These are phyloP conservation scores for Cotesia typhae DNA, from an alignment of 1,140 invertebrate species.

Conservation along the genomic window DNA sequence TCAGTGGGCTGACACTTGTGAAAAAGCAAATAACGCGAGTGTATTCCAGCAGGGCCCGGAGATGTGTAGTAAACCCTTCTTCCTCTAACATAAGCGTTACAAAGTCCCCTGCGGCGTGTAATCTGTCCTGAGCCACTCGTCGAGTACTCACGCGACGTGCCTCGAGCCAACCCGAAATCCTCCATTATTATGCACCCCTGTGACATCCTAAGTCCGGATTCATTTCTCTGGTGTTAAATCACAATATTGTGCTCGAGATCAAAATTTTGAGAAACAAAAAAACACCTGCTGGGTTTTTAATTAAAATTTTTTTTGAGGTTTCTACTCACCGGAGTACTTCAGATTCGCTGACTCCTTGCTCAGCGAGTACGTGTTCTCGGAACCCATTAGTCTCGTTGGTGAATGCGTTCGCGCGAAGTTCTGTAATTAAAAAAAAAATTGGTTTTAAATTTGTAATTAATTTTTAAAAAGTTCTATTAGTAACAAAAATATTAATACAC, in stretches of 20 bases:
- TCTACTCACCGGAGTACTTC: slow-evolving; percentile 61
- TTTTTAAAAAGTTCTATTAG: too few species aligned
- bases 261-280: not conserved
- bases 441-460: too few species aligned
- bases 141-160: slow-evolving; percentile 40
- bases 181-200: slow-evolving; percentile 64
- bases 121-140: slow-evolving; percentile 58
- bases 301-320: not conserved
- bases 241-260: slow-evolving; percentile 36
- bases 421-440: slow-evolving; percentile 51
- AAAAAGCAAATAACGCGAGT: slow-evolving; percentile 47
- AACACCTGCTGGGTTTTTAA: slow-evolving; percentile 21
- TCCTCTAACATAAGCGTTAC: slow-evolving; percentile 7
- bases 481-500: too few species aligned
- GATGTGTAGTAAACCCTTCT: slow-evolving; percentile 47
- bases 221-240: slow-evolving; percentile 36
- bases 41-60: not conserved
- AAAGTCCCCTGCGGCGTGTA: slow-evolving; percentile 59
- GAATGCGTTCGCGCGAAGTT: slow-evolving; percentile 65
- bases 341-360: slow-evolving; percentile 63
- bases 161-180: slow-evolving; percentile 56
- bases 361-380: slow-evolving; percentile 63
- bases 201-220: slow-evolving; percentile 31
- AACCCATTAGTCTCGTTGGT: slow-evolving; percentile 64
- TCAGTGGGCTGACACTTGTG: slow-evolving; percentile 52